These are phyloP conservation scores for Pseudanteris insignis DNA, from an alignment of 2,888 invertebrate species.

Conservation along the genomic window DNA sequence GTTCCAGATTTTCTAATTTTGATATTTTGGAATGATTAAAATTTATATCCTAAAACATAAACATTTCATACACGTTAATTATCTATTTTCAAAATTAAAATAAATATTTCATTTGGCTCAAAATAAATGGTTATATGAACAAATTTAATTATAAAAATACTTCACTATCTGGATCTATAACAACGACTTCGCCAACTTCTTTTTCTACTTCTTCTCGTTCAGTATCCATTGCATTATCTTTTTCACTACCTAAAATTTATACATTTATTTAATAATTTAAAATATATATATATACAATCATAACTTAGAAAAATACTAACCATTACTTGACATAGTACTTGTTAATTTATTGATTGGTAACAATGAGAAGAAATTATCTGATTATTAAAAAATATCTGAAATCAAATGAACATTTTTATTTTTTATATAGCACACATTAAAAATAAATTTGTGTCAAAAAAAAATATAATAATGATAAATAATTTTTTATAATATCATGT, in stretches of 20 bases:
- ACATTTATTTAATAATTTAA: not conserved
- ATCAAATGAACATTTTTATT: too few species aligned
- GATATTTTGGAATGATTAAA: constrained; percentile 89
- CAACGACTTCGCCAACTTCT: constrained; percentile 72
- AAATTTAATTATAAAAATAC: constrained; percentile 45
- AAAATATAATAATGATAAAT: too few species aligned
- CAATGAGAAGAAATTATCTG: too few species aligned
- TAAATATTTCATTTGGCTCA: too few species aligned
- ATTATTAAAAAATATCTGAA: too few species aligned
- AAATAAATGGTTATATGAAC: not conserved
- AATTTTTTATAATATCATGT: too few species aligned
- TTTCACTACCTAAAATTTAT: constrained; percentile 48
- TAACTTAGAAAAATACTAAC: too few species aligned
- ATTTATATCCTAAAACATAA: constrained; percentile 74
- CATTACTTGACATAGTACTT: constrained; percentile 6
- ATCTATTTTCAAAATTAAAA: not conserved
- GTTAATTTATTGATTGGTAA: too few species aligned
- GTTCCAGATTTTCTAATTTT: constrained; percentile 85
- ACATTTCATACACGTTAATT: not conserved
- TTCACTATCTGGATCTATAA: constrained; percentile 74
- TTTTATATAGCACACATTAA: too few species aligned
- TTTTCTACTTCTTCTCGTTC: constrained; percentile 52
- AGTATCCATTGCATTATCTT: constrained; percentile 51
- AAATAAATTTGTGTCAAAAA: too few species aligned
- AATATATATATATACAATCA: not conserved